Conservation (phyloP, 2,113 vertebrate genomes). For the Bufo bufo region DNA sequence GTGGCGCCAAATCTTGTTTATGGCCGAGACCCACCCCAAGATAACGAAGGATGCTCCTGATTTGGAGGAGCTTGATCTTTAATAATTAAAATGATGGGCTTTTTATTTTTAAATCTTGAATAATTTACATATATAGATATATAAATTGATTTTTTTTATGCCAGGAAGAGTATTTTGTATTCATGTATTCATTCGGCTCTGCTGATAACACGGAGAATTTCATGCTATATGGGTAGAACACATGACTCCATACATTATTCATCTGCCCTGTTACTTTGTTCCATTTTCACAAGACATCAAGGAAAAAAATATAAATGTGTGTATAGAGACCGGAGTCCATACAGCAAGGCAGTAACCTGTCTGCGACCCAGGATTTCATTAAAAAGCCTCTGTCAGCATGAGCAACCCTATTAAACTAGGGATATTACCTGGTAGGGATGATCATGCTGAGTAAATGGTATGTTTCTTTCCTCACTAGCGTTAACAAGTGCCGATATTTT, state of each 20-base stretch:
- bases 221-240: slow-evolving; percentile 33
- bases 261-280: slow-evolving; percentile 19
- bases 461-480: too few relatives aligned
- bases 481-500: too few relatives aligned
- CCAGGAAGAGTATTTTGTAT: background rate
- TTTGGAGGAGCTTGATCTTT: background rate
- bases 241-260: slow-evolving; percentile 37
- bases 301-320: background rate
- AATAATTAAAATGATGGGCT: background rate
- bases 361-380: background rate
- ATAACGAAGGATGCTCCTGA: background rate
- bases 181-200: slow-evolving; percentile 35
- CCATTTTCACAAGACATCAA: slow-evolving; percentile 25
- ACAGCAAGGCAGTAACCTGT: background rate
- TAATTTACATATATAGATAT: slow-evolving; percentile 20
- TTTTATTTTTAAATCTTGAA: background rate
- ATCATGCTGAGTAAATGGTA: too few relatives aligned
- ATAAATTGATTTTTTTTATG: background rate
- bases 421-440: too few relatives aligned
- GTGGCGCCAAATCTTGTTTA: background rate
- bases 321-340: background rate
- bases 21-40: background rate
- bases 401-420: too few relatives aligned
- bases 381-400: background rate
- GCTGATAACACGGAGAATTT: slow-evolving; percentile 7